Conservation (phyloP, 2,888 invertebrate genomes). For the Heliconius sara region DNA sequence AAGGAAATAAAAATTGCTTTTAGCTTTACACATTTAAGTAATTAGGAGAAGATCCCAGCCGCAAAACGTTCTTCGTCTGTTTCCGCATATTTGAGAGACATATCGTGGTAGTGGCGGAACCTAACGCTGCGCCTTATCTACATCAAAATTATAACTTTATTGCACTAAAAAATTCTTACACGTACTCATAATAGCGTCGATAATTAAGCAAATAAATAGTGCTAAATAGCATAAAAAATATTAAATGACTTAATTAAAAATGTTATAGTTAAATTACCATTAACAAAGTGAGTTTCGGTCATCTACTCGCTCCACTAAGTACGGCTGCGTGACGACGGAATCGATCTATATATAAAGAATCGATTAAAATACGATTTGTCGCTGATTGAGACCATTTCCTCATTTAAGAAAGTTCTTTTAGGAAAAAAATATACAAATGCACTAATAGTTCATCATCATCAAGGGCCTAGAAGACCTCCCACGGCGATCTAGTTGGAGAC, state of each 20-base stretch:
- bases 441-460: no score
- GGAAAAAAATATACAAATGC: neutral
- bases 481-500: neutral
- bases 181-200: no score
- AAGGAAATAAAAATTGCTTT: no score
- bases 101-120: no score
- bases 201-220: neutral
- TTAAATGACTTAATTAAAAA: conserved; percentile 3
- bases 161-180: neutral
- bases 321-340: conserved; percentile 27
- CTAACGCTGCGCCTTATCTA: no score
- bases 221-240: conserved; percentile 1
- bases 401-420: neutral
- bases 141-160: no score
- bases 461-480: neutral
- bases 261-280: neutral
- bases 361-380: conserved; percentile 36
- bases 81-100: no score
- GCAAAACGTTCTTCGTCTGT: no score
- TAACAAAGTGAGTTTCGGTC: neutral
- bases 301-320: conserved; percentile 9
- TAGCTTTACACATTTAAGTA: no score
- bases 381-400: conserved; percentile 10
- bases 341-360: conserved; percentile 29
- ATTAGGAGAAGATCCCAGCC: no score